These are phyloP conservation scores for Piscicola geometra DNA, from an alignment of 2,888 invertebrate species.

Conservation along the genomic window DNA sequence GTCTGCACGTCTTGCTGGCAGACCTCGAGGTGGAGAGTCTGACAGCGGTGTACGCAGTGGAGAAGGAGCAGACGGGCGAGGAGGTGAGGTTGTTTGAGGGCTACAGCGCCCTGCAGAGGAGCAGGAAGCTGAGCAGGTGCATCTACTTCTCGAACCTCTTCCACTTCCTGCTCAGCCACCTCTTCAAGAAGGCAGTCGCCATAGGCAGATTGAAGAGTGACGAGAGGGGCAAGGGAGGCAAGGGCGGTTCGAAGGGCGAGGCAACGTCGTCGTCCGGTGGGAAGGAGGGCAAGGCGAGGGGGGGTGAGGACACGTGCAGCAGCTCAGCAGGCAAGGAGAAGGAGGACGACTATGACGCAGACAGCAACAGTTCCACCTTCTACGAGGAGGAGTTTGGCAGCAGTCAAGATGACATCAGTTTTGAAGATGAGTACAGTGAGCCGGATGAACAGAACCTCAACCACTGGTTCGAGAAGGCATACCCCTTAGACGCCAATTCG, in stretches of 20 bases:
- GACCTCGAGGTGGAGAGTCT: constrained; percentile 69
- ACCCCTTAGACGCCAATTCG: constrained; percentile 66
- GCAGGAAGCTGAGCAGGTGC: constrained; percentile 67
- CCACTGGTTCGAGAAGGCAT: constrained; percentile 87
- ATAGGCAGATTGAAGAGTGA: background rate
- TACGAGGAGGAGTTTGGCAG: constrained; percentile 80
- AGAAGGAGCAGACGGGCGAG: constrained; percentile 7
- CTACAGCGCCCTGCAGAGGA: constrained; percentile 59
- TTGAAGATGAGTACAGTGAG: constrained; percentile 66
- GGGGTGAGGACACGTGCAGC: constrained; percentile 6
- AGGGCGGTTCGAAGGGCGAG: background rate
- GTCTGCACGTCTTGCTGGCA: constrained; percentile 69
- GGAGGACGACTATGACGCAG: constrained; percentile 23
- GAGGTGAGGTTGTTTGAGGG: constrained; percentile 44
- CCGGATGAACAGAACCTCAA: constrained; percentile 78
- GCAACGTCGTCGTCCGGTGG: background rate
- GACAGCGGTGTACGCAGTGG: constrained; percentile 16
- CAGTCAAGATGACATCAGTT: constrained; percentile 78
- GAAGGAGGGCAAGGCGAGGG: background rate
- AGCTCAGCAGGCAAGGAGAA: constrained; percentile 5
- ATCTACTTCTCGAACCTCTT: constrained; percentile 75
- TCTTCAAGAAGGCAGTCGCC: constrained; percentile 71
- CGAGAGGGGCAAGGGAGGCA: background rate
- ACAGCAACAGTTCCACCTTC: constrained; percentile 67
- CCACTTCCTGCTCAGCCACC: constrained; percentile 79